These are phyloP conservation scores for Barbus barbus DNA, from an alignment of 2,113 vertebrate species.

Conservation along the genomic window DNA sequence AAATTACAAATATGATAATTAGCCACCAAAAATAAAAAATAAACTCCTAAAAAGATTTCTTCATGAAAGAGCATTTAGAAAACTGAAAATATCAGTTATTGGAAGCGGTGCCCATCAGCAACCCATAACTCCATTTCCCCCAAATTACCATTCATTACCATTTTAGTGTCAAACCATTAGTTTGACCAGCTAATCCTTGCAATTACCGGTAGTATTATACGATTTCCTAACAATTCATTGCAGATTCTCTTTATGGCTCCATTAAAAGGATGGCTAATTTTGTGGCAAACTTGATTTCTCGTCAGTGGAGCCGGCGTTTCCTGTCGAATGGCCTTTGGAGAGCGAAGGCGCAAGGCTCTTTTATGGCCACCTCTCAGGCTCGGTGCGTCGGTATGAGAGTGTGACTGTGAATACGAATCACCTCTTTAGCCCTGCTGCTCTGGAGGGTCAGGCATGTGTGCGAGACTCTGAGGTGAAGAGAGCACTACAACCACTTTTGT, in stretches of 20 bases:
- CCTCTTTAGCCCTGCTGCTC: conserved; percentile 47
- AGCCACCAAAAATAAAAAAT: neutral
- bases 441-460: conserved; percentile 50
- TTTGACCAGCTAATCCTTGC: conserved; percentile 55
- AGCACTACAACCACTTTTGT: conserved; percentile 41
- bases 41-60: neutral
- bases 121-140: conserved; percentile 53
- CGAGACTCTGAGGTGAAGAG: conserved; percentile 43
- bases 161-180: conserved; percentile 57
- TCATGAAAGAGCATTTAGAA: conserved; percentile 8
- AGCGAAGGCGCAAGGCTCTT: conserved; percentile 44
- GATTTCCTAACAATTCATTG: conserved; percentile 52
- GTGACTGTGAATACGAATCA: conserved; percentile 60
- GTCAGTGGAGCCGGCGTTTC: conserved; percentile 25
- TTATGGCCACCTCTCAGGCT: conserved; percentile 55
- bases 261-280: conserved; percentile 56
- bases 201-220: conserved; percentile 53
- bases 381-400: conserved; percentile 51
- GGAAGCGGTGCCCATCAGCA: conserved; percentile 50
- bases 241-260: conserved; percentile 57
- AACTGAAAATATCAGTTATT: conserved; percentile 45
- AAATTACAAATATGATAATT: conserved; percentile 28
- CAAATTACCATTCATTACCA: conserved; percentile 59
- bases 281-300: conserved; percentile 47
- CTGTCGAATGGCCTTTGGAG: conserved; percentile 50